Evolutionary conservation across 2,797 vertebrate species (phyloP).

Genomic region (Manis crassicaudata): DNA sequence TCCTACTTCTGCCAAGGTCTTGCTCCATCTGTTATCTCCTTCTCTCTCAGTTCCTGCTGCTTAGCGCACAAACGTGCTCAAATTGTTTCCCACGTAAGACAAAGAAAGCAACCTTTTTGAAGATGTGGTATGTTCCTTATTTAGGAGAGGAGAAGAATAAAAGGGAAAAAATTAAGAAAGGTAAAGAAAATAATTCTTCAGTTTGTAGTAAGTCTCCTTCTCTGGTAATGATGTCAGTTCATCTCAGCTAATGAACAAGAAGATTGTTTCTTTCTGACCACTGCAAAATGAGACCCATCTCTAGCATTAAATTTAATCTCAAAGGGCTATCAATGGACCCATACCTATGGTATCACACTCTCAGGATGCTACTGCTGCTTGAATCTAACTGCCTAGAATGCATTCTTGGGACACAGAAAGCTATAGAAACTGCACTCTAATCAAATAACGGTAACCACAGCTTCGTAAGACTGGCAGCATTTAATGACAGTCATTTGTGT

Average conservation of each 20-base stretch:
- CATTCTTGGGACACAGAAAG: neutral
- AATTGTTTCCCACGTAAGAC: neutral
- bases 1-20: conserved; percentile 49
- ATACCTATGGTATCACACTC: too few relatives aligned
- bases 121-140: neutral
- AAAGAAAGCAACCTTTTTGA: neutral
- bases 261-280: neutral
- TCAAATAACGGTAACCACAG: neutral
- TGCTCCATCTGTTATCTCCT: conserved; percentile 37
- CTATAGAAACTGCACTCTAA: neutral
- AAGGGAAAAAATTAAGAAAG: neutral
- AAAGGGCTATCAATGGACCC: neutral
- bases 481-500: neutral
- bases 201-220: neutral
- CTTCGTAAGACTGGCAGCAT: neutral
- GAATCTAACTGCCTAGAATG: neutral
- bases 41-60: neutral
- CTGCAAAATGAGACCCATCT: neutral
- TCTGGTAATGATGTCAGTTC: neutral
- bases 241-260: neutral
- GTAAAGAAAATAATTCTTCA: neutral
- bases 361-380: neutral
- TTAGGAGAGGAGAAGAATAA: neutral
- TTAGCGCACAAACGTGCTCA: neutral
- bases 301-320: neutral